These are phyloP conservation scores for Meteorus cinctellus DNA, from an alignment of 2,888 invertebrate genomes.

Conservation along the genomic window DNA sequence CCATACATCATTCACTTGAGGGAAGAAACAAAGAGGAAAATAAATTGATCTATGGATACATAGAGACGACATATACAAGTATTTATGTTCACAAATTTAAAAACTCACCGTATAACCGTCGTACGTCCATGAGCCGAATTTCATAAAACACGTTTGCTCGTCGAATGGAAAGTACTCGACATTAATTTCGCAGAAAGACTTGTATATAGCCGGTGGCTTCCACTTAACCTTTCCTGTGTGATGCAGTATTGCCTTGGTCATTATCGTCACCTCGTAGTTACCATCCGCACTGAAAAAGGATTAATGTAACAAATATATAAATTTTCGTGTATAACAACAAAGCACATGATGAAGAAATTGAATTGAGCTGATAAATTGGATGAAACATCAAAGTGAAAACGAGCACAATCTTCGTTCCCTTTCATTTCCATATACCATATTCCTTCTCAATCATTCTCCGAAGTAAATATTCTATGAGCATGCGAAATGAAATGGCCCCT, in stretches of 20 bases:
- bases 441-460: too few relatives aligned
- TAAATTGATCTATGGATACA: conserved; percentile 18
- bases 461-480: too few relatives aligned
- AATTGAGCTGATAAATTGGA: background rate
- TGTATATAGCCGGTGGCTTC: conserved; percentile 99
- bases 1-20: conserved; percentile 20
- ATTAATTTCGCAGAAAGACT: conserved; percentile 96
- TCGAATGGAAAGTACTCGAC: conserved; percentile 97
- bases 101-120: conserved; percentile 91
- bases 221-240: conserved; percentile 95
- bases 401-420: too few relatives aligned
- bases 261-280: conserved; percentile 97
- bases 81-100: background rate
- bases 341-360: background rate
- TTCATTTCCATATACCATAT: too few relatives aligned
- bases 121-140: conserved; percentile 96
- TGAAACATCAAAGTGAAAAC: too few relatives aligned
- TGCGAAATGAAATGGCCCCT: too few relatives aligned
- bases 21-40: conserved; percentile 17
- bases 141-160: conserved; percentile 96
- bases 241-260: conserved; percentile 97
- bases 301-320: background rate
- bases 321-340: background rate
- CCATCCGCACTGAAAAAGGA: conserved; percentile 88
- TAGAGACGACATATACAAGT: background rate